Conservation (phyloP, 2,797 vertebrate genomes). For the Phoeniculus purpureus region DNA sequence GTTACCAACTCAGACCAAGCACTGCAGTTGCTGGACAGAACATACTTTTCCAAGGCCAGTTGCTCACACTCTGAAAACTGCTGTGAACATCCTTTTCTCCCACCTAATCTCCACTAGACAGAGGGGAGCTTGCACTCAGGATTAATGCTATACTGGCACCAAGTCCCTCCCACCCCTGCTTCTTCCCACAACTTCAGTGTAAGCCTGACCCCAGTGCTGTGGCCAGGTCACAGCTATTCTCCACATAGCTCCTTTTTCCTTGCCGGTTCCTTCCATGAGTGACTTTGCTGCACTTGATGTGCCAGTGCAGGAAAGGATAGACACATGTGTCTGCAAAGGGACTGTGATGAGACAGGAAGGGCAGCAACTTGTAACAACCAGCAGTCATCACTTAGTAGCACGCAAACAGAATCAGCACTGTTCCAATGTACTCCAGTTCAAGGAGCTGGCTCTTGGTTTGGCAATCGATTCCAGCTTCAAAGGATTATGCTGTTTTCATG, state of each 20-base stretch:
- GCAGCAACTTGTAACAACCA: not conserved
- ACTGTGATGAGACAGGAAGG: not conserved
- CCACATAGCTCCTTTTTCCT: not conserved
- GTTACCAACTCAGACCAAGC: not conserved
- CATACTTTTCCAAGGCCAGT: accelerated
- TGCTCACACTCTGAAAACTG: not conserved
- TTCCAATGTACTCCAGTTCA: not conserved
- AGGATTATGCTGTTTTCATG: not conserved
- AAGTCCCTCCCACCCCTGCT: not conserved
- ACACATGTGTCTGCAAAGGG: not conserved
- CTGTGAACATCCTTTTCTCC: not conserved
- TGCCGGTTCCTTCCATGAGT: not conserved
- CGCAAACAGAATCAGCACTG: not conserved
- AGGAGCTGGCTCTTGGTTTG: not conserved
- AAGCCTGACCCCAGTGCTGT: not conserved
- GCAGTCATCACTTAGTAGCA: not conserved
- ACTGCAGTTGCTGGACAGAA: not conserved
- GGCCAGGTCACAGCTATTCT: not conserved
- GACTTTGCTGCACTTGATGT: not conserved
- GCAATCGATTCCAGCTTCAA: not conserved
- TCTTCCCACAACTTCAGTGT: not conserved
- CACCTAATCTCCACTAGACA: not conserved
- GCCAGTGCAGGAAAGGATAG: not conserved
- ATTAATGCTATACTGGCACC: not conserved
- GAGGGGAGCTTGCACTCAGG: not conserved